Base-by-base conservation (phyloP, 2,888 invertebrate species). In the Nomada fucata region DNA sequence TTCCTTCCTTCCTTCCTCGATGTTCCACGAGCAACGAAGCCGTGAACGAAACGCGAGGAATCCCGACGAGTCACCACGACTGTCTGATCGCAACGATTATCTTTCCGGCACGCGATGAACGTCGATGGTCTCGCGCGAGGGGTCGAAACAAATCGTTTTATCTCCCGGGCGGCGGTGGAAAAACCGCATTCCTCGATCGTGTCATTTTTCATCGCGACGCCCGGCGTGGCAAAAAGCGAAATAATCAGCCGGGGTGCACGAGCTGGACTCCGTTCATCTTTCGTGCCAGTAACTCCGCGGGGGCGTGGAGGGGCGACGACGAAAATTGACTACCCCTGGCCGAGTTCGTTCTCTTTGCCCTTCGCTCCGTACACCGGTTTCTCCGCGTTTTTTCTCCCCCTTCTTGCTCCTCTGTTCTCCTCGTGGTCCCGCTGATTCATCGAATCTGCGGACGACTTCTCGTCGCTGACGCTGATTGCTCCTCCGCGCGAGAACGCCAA, bases 131-230 rank as follows among this genome's bases (percentile, higher is more conserved):
- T 83, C 72, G 57, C 84, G 9, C 52, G 50, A 9, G 10, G 55
- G 77, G 73, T n/a, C 71, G 82, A 82, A 82, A 88, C 87, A 82
- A 87, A 88, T 87, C 73, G 88, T 79, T 67, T 68, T 60, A 50
- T 50, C 52, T 50, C 47, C 50, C 55, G 80, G 59, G 60, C 42
- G n/a, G 79, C 47, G 76, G 59, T 10, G 53, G 89, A 89, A 86
- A 88, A 88, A 88, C 83, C 72, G 79, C 77, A 78, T 80, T 88
- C 78, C 70, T 70, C 76, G 85, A 77, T 83, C 79, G 77, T 44
- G 85, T 82, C 77, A 88, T 88, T 88, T 84, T 82, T 87, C 89
- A 87, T 73, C 26, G 59, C 71, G 78, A 68, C 79, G 64, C 74
- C 65, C 26, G 72, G 29, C 59, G n/a, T 10, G 29, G 68, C 83